Evolutionary conservation across 1,140 invertebrate genomes (phyloP).

Genomic region (Eumeta japonica): DNA sequence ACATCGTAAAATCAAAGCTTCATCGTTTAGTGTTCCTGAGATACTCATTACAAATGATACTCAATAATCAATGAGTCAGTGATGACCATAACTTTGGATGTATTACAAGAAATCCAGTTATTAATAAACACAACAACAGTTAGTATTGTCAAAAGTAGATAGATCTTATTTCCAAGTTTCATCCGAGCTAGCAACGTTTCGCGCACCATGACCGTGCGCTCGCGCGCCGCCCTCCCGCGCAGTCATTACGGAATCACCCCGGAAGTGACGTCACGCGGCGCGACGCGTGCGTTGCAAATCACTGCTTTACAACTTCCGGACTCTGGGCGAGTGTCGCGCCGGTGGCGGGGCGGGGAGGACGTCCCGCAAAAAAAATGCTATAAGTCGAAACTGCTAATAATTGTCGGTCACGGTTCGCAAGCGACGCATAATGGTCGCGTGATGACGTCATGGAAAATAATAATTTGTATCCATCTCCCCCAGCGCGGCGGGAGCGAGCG

Average conservation of each 20-base stretch:
- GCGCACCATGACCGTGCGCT: too few species aligned
- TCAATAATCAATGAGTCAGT: too few species aligned
- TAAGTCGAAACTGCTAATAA: constrained; percentile 39
- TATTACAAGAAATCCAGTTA: too few species aligned
- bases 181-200: too few species aligned
- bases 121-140: too few species aligned
- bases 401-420: constrained; percentile 37
- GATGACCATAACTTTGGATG: too few species aligned
- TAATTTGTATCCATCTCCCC: constrained; percentile 40
- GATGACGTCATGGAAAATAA: constrained; percentile 49
- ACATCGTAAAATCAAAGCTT: too few species aligned
- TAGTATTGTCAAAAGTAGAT: too few species aligned
- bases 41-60: too few species aligned
- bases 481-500: neutral
- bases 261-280: constrained; percentile 47
- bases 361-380: constrained; percentile 33
- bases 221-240: constrained; percentile 8
- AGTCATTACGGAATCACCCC: constrained; percentile 37
- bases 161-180: too few species aligned
- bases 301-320: constrained; percentile 54
- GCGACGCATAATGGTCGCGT: constrained; percentile 34
- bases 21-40: too few species aligned
- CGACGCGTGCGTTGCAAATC: constrained; percentile 56
- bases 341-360: constrained; percentile 22
- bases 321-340: constrained; percentile 25